Evolutionary conservation across 1,140 invertebrate species (phyloP).

Genomic region (Phortica variegata): DNA sequence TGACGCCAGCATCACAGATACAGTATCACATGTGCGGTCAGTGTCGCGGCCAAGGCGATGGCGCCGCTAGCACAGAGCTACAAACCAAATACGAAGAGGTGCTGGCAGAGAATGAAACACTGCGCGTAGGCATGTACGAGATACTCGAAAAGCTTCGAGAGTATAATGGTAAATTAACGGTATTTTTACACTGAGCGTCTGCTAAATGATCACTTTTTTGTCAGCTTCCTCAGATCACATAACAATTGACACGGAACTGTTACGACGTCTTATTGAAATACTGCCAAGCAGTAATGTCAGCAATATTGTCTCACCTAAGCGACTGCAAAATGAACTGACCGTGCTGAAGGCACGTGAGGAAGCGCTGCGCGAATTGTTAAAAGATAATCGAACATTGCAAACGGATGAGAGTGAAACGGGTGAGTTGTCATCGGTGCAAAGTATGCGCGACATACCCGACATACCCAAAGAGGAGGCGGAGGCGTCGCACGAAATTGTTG

Average conservation of each 20-base stretch:
- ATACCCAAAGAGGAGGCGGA: slow-evolving; percentile 25
- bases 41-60: slow-evolving; percentile 37
- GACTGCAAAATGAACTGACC: slow-evolving; percentile 62
- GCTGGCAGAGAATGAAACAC: slow-evolving; percentile 64
- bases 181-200: neutral
- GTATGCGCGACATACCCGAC: slow-evolving; percentile 39
- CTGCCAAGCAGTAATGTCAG: slow-evolving; percentile 47
- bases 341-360: slow-evolving; percentile 63
- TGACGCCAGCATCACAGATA: too few relatives aligned
- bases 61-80: slow-evolving; percentile 40
- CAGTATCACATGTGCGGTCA: slow-evolving; percentile 13
- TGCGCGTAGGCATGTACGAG: slow-evolving; percentile 65
- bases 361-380: slow-evolving; percentile 57
- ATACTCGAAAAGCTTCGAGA: slow-evolving; percentile 65
- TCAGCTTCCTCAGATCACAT: slow-evolving; percentile 49
- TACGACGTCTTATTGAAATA: slow-evolving; percentile 63
- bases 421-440: slow-evolving; percentile 42
- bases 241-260: slow-evolving; percentile 60
- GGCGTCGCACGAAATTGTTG: slow-evolving; percentile 4
- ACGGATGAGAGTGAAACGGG: slow-evolving; percentile 30
- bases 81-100: slow-evolving; percentile 56
- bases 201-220: too few relatives aligned
- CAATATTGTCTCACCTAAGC: slow-evolving; percentile 60
- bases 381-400: slow-evolving; percentile 10
- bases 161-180: slow-evolving; percentile 60